Evolutionary conservation across 1,140 invertebrate species (phyloP).

Genomic region (Caenorhabditis briggsae): DNA sequence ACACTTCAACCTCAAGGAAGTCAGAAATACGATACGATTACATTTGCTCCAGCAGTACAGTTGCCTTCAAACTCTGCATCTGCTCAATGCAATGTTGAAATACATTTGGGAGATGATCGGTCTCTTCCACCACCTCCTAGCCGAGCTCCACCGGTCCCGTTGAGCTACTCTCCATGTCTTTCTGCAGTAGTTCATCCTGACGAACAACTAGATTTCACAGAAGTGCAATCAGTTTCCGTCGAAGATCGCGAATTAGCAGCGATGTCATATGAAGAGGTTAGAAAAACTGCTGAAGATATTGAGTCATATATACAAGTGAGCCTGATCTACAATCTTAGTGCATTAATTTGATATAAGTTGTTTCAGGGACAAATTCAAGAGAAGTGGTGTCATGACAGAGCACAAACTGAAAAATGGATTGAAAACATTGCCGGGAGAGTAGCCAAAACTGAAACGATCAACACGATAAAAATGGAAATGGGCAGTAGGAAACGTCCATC

Average conservation of each 20-base stretch:
- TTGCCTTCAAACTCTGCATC: background rate
- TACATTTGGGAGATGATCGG: slow-evolving; percentile 13
- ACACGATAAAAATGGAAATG: slow-evolving; percentile 10
- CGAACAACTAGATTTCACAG: slow-evolving; percentile 2
- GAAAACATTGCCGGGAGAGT: background rate
- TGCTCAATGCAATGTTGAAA: slow-evolving; percentile 38
- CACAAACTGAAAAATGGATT: slow-evolving; percentile 10
- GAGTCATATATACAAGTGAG: slow-evolving; percentile 19
- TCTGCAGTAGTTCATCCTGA: background rate
- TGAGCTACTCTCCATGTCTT: background rate
- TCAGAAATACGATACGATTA: slow-evolving; percentile 39
- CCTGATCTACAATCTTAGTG: background rate
- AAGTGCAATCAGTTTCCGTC: slow-evolving; percentile 27
- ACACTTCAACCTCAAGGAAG: slow-evolving; percentile 10
- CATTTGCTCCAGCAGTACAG: background rate
- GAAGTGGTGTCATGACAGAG: background rate
- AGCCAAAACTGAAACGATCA: slow-evolving; percentile 1
- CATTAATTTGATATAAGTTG: background rate
- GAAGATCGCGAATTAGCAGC: slow-evolving; percentile 21
- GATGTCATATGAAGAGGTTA: slow-evolving; percentile 13
- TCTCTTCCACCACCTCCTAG: background rate
- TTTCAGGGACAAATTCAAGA: background rate
- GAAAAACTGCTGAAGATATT: slow-evolving; percentile 23
- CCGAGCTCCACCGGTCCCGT: slow-evolving; percentile 2
- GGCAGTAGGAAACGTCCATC: slow-evolving; percentile 6